Conservation (phyloP, 2,113 vertebrate species). For the Crotalus viridis region DNA sequence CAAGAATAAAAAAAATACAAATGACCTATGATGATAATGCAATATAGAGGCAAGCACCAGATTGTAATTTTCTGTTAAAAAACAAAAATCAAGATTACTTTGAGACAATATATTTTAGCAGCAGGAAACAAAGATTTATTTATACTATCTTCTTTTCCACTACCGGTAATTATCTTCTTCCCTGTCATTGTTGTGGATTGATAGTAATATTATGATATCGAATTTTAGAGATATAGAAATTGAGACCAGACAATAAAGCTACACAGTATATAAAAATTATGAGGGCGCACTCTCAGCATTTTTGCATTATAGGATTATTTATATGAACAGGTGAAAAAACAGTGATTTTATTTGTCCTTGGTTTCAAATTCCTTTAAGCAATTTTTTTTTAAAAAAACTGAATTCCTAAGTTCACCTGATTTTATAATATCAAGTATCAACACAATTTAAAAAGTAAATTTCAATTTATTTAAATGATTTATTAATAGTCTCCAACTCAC, state of each 20-base stretch:
- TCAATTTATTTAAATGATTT: conserved; percentile 44
- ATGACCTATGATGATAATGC: background rate
- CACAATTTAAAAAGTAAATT: conserved; percentile 25
- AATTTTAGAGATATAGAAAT: background rate
- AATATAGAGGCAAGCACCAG: background rate
- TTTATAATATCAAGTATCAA: conserved; percentile 20
- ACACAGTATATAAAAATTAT: background rate
- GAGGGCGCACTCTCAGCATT: fast-evolving
- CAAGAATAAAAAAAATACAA: background rate
- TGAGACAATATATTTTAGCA: background rate
- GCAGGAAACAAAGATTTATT: background rate
- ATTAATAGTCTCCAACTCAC: conserved; percentile 61
- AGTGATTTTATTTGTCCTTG: background rate
- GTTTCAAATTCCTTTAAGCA: background rate
- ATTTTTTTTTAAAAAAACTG: background rate
- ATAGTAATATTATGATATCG: background rate
- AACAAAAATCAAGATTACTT: background rate
- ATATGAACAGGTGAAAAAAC: background rate
- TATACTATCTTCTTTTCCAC: background rate
- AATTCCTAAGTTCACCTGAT: background rate
- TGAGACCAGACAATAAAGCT: background rate
- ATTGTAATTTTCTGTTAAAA: background rate
- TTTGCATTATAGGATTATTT: background rate
- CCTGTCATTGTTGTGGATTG: background rate
- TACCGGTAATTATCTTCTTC: too few species aligned